Conservation (phyloP, 1,140 invertebrate genomes). For the Potamilus streckersoni region DNA sequence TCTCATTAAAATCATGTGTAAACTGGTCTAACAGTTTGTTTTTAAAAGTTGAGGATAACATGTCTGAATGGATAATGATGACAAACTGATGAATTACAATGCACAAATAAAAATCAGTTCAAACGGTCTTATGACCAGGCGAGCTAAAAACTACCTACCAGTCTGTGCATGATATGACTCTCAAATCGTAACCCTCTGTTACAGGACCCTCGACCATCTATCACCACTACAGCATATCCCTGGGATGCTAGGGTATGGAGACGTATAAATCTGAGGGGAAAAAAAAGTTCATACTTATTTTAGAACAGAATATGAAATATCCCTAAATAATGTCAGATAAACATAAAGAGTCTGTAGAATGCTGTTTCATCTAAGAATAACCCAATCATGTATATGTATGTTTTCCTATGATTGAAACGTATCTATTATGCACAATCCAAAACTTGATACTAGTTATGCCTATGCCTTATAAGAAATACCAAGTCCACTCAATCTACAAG, state of each 20-base stretch:
- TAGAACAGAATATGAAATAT: background rate
- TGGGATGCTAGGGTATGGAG: slow-evolving; percentile 96
- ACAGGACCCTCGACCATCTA: slow-evolving; percentile 95
- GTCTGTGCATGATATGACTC: slow-evolving; percentile 84
- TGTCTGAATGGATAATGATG: no score
- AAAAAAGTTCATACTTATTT: slow-evolving; percentile 63
- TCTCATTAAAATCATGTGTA: no score
- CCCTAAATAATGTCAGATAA: background rate
- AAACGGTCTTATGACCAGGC: no score
- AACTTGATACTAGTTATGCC: background rate
- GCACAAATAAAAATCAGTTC: no score
- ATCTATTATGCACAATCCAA: no score
- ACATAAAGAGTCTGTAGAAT: background rate
- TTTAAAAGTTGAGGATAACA: no score
- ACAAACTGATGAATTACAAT: no score
- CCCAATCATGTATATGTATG: background rate
- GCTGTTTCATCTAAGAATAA: background rate
- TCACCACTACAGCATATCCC: slow-evolving; percentile 94
- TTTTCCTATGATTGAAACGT: background rate
- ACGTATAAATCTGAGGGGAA: slow-evolving; percentile 80
- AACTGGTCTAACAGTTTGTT: no score
- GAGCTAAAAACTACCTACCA: slow-evolving; percentile 72
- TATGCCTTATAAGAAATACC: no score
- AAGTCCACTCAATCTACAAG: no score
- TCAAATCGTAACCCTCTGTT: slow-evolving; percentile 94